Evolutionary conservation across 2,797 vertebrate species (phyloP), one percentile per base, ranked within the genome.

Genomic region (Meda fulgida): DNA sequence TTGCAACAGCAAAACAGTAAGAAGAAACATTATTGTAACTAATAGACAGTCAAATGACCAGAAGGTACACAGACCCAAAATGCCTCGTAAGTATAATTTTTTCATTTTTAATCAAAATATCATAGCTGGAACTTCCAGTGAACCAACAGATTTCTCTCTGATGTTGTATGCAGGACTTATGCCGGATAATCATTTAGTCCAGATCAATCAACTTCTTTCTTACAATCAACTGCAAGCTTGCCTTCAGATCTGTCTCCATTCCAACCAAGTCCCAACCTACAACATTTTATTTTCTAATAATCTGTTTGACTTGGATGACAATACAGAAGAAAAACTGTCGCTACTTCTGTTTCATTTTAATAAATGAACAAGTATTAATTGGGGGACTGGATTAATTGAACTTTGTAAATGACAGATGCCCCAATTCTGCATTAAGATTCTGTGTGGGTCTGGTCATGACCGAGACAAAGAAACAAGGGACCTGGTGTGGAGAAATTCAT

Each of bases 401-500:
- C 2, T 40, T 60, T 7, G 34, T 53, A 66, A 79, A 66, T 66
- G 4, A 65, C 29, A 14, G 71, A 10, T 16, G 31, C 21, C 26
- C 29, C 29, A 34, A 73, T 48, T 48, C 23, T 34, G 18, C 71
- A 51, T 3, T 48, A 80, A 51, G 40, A 34, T 36, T 76, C 46
- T 53, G 10, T 55, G 48, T 34, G 13, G 77, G 38, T 23, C 29
- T 23, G 19, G 43, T 18, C 13, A 23, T 26, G 46, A 55, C 9
- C 5, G 1, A 26, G 23, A 53, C 65, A 80, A 70, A 81, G 66
- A 43, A 46, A 46, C 73, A 23, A 55, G 51, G 48, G 40, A 76
- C 34, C 48, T 70, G 66, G 21, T 55, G 79, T 53, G 46, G 34
- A 40, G 48, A 81, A 70, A 70, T 70, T 55, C 92, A 93, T 92